Conservation (phyloP, 2,797 vertebrate genomes). For the Dryobates pubescens region DNA sequence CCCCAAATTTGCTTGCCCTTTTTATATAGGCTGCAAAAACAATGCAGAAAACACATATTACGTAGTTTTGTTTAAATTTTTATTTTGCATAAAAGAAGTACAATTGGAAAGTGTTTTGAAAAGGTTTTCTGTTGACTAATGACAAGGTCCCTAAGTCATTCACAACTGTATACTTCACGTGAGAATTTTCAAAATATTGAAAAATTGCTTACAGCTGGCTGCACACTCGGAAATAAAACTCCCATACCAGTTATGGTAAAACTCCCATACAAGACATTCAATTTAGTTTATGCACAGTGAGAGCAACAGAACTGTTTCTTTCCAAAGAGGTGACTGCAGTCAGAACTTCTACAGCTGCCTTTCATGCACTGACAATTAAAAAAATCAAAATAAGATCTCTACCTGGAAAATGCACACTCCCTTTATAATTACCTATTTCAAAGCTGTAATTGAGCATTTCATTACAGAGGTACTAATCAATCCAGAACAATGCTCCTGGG, state of each 20-base stretch:
- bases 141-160: slow-evolving; percentile 10
- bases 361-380: slow-evolving; percentile 57
- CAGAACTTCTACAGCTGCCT: slow-evolving; percentile 56
- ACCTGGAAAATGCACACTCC: slow-evolving; percentile 46
- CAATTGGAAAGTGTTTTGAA: background rate
- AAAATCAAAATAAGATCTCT: slow-evolving; percentile 48
- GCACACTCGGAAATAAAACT: slow-evolving; percentile 50
- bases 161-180: slow-evolving; percentile 14
- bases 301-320: slow-evolving; percentile 30
- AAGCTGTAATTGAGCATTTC: slow-evolving; percentile 86
- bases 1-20: background rate
- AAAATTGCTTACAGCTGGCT: slow-evolving; percentile 59
- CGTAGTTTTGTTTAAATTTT: background rate
- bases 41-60: background rate
- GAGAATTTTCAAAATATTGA: slow-evolving; percentile 42
- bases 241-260: slow-evolving; percentile 19
- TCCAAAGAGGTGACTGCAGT: slow-evolving; percentile 14
- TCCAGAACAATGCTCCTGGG: slow-evolving; percentile 75
- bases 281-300: slow-evolving; percentile 40
- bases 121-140: background rate
- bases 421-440: slow-evolving; percentile 88
- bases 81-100: background rate
- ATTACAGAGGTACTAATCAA: slow-evolving; percentile 82
- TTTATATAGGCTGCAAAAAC: background rate
- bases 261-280: slow-evolving; percentile 34